Evolutionary conservation across 23 tunicate genomes (phyloP), one percentile per base, ranked within the genome.

Genomic region (Botrylloides violaceus): DNA sequence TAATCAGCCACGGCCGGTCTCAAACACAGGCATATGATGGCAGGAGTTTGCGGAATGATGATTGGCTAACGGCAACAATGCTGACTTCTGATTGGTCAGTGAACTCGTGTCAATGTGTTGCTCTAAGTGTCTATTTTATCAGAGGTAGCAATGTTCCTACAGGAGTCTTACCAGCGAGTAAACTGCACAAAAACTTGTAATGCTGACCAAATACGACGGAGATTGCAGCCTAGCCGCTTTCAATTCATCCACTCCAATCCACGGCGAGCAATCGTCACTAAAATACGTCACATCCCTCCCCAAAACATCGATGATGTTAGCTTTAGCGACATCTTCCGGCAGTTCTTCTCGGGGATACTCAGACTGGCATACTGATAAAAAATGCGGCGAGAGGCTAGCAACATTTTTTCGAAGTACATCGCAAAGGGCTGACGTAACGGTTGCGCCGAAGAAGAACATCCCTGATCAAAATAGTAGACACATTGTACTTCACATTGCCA

Each of bases 251-350:
- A 36, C 12, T 20, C 30, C 57, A 4, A 36, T 28, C 20, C 36
- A 18, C 21, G 74, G 74, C 12, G 37, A 12, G 37, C 74, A 68
- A 37, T 68, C 58, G 37, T 68, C 74, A 28, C 74, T 68, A 56
- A 18, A 43, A 1, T 63, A 63, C 3, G 34, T 63, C 53, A 15
- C 15, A 43, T 1, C 65, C 15, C 65, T 25, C 21, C 65, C n/a
- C 29, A 31, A 1, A 9, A 20, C 29, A 1, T 1, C 74, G 57
- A 20, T 31, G 20, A 1, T 20, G 6, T 32, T 1, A 18, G 23
- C 58, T 32, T 58, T 37, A 9, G 22, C 29, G 37, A 37, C 18
- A 20, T 23, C 37, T 24, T 68, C 26, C 0, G 7, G 32, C 21
- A 43, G 57, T 37, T 26, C 64, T n/a, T n/a, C n/a, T n/a, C n/a